phyloP scores from a whole-genome alignment of 2,113 vertebrate genomes.

The Australoheros scitulus region DNA sequence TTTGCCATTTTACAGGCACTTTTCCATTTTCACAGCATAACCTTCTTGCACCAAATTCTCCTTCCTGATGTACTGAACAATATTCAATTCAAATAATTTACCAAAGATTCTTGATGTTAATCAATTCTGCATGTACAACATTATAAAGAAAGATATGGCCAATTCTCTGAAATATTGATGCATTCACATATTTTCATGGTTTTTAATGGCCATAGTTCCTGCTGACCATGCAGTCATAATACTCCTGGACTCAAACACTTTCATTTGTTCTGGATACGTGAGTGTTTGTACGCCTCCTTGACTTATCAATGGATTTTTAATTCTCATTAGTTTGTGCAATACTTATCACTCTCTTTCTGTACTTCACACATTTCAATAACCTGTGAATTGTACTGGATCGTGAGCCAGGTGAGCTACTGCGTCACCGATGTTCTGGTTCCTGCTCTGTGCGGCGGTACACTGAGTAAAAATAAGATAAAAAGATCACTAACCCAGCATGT shows the following conservation, averaged over 20 bases:
- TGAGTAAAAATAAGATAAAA: neutral
- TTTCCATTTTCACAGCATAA: neutral
- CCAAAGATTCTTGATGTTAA: neutral
- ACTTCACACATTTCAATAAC: neutral
- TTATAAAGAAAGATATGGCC: neutral
- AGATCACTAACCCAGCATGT: neutral
- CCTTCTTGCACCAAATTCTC: neutral
- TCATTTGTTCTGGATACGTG: neutral
- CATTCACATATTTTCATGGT: neutral
- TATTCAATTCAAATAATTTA: neutral
- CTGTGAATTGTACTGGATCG: neutral
- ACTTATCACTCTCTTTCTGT: neutral
- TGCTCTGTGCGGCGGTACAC: neutral
- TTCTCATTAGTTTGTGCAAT: neutral
- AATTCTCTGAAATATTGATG: neutral
- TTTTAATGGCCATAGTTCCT: neutral
- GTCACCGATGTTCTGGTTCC: neutral
- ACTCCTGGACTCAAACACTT: neutral
- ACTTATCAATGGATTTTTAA: neutral
- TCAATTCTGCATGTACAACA: neutral
- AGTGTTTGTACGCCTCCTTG: neutral
- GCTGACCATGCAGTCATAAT: no score
- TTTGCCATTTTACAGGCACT: neutral
- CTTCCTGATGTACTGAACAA: neutral
- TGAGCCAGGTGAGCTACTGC: neutral